Base-by-base conservation (phyloP, 2,888 invertebrate species). In the Lomographa bimaculata region DNA sequence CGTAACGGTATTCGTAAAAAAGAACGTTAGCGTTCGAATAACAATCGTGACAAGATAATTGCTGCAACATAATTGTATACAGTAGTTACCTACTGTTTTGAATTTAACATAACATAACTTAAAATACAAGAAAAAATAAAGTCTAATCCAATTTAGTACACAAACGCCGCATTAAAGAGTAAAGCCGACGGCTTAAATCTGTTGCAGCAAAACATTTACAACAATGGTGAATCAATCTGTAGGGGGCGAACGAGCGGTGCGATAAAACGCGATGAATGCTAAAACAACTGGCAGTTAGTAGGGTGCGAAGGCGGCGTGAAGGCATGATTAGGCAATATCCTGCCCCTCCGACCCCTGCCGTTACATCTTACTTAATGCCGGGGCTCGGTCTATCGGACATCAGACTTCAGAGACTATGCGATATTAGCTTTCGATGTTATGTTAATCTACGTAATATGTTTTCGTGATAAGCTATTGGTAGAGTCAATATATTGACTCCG, bases 311-410 rank as follows among this genome's bases (percentile, higher is more conserved):
- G 80, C 77, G 73, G 76, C 41, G 16, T 40, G 39, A 40, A 41
- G 41, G 81, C 69, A 85, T 89, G 87, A 89, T 87, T 84, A 82
- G 87, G 84, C 87, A 86, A 89, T 87, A 86, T 85, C 80, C 82
- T 74, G 78, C 73, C 65, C 74, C 76, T 66, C 59, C 71, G 74
- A 73, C 78, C 76, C 79, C 77, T 71, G 63, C 70, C 54, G 75
- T 66, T 75, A 84, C 82, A 74, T 81, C 83, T 84, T 76, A 84
- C 80, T 84, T 83, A 84, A 82, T 79, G 77, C 74, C 69, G 62
- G 69, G 66, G 59, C 67, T 64, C 8, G 20, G 14, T 14, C 7
- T 8, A 6, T 79, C 79, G 77, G 79, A 77, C 79, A 75, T 78
- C 76, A 73, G 79, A 80, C 81, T 80, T 78, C 62, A 56, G 66